Percentiles rank a stretch among this genome's conserved stretches.
Evolutionary conservation across 2,113 vertebrate species (phyloP).

Genomic region (Anas platyrhynchos): DNA sequence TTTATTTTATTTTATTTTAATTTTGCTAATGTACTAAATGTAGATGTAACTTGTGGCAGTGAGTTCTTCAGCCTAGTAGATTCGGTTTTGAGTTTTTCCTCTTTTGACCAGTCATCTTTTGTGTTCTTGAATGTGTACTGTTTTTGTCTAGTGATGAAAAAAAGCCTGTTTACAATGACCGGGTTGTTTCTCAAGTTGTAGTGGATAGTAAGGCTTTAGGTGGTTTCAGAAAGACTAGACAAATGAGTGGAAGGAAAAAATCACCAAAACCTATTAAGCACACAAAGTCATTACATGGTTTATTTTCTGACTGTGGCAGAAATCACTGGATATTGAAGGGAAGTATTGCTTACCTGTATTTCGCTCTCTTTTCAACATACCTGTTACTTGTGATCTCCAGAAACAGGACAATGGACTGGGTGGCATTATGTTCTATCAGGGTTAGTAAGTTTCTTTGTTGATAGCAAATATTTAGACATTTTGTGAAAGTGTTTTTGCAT

Average conservation of each 20-base stretch:
- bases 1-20: too few species aligned
- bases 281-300: background rate
- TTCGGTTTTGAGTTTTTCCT: background rate
- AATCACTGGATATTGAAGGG: background rate
- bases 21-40: background rate
- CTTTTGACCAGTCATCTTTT: background rate
- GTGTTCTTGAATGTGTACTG: background rate
- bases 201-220: background rate
- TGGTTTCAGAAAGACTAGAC: background rate
- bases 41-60: background rate
- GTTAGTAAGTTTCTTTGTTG: background rate
- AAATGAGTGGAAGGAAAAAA: background rate
- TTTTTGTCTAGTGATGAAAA: background rate
- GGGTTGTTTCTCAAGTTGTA: background rate
- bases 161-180: rapidly evolving
- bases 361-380: background rate
- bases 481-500: background rate
- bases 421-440: background rate
- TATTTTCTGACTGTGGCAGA: background rate
- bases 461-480: background rate
- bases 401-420: background rate
- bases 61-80: background rate
- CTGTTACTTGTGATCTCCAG: background rate
- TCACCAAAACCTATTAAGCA: background rate
- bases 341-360: background rate